phyloP scores from a whole-genome alignment of 1,140 invertebrate genomes.

The Lucilia cuprina region DNA sequence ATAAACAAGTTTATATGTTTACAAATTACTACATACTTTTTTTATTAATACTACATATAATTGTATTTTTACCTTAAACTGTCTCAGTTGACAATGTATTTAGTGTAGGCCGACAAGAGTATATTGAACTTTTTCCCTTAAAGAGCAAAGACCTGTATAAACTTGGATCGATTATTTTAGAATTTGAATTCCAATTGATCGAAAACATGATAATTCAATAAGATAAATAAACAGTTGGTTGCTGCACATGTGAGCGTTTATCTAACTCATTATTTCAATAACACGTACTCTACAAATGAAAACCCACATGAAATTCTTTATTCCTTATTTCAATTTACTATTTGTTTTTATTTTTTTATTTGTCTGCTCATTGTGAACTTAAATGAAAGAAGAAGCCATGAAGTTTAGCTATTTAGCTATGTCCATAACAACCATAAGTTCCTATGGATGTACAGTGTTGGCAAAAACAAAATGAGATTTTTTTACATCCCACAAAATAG shows the following conservation, averaged over 20 bases:
- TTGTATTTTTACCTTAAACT: too few relatives aligned
- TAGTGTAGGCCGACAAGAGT: background rate
- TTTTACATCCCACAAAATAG: too few relatives aligned
- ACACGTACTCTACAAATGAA: slow-evolving; percentile 7
- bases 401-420: background rate
- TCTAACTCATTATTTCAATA: slow-evolving; percentile 12
- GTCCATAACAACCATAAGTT: background rate
- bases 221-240: background rate
- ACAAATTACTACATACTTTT: too few relatives aligned
- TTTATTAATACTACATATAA: too few relatives aligned
- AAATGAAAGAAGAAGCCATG: background rate
- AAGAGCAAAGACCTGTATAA: background rate
- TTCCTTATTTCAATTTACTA: background rate
- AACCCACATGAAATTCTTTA: slow-evolving; percentile 14
- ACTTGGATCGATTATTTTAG: background rate
- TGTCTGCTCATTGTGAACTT: background rate
- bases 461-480: too few relatives aligned
- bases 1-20: too few relatives aligned
- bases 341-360: background rate
- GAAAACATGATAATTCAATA: slow-evolving; percentile 6
- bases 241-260: background rate
- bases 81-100: background rate
- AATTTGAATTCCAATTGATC: slow-evolving; percentile 7
- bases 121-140: background rate
- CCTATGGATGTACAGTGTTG: too few relatives aligned